Evolutionary conservation across 2,888 invertebrate genomes (phyloP).

Genomic region (Rhagonycha lutea): DNA sequence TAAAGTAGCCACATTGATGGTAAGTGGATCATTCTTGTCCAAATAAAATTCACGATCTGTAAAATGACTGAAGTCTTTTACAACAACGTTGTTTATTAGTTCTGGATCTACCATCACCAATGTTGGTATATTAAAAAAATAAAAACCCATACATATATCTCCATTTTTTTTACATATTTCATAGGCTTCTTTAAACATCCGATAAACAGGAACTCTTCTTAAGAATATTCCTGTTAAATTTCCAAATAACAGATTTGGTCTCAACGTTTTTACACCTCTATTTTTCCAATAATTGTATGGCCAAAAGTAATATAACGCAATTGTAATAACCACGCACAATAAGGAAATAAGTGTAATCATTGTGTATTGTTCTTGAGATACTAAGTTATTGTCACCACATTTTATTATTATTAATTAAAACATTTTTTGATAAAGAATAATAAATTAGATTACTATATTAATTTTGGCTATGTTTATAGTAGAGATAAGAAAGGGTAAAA

Average conservation of each 20-base stretch:
- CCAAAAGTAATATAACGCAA: neutral
- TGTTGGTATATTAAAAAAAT: slow-evolving; percentile 18
- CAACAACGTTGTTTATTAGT: slow-evolving; percentile 50
- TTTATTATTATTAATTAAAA: no score
- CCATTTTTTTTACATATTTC: slow-evolving; percentile 8
- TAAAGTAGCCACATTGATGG: slow-evolving; percentile 48
- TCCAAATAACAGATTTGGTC: neutral
- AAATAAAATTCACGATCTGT: slow-evolving; percentile 52
- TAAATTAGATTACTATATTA: no score
- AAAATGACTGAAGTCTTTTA: slow-evolving; percentile 55
- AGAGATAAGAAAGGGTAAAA: no score
- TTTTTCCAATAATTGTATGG: neutral
- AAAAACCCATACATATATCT: slow-evolving; percentile 16
- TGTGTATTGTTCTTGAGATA: no score
- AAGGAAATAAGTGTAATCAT: no score
- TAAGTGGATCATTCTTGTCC: slow-evolving; percentile 50
- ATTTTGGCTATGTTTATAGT: no score
- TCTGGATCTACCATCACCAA: slow-evolving; percentile 44
- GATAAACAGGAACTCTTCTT: neutral
- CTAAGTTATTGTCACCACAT: no score
- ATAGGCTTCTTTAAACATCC: neutral
- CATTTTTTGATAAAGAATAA: no score
- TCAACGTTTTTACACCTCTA: neutral
- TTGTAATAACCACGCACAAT: no score
- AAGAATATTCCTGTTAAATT: neutral